phyloP scores from a whole-genome alignment of 2,888 invertebrate species.

The Bellardia bayeri region DNA sequence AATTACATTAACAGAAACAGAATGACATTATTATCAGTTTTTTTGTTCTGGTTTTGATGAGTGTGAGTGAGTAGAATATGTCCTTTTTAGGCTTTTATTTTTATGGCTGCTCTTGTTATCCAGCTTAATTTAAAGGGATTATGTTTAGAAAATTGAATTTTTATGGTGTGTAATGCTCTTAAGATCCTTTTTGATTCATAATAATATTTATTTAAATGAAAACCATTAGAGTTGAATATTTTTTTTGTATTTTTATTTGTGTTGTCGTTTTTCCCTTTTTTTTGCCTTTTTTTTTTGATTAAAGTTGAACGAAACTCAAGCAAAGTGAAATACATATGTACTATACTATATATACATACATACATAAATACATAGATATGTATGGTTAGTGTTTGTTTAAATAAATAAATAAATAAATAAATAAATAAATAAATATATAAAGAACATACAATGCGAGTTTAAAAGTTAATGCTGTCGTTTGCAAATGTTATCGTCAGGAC shows the following conservation, averaged over 20 bases:
- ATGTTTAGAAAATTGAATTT: constrained; percentile 62
- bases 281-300: background rate
- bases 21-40: constrained; percentile 63
- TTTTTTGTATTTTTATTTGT: constrained; percentile 11
- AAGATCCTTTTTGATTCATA: constrained; percentile 47
- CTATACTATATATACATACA: background rate
- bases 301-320: constrained; percentile 31
- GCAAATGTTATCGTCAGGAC: background rate
- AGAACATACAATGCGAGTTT: constrained; percentile 35
- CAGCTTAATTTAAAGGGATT: constrained; percentile 60
- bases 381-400: background rate
- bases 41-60: background rate
- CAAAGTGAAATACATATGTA: constrained; percentile 4
- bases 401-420: constrained; percentile 1
- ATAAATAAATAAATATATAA: background rate
- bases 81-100: constrained; percentile 31
- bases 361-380: background rate
- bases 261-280: background rate
- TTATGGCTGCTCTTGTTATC: constrained; percentile 30
- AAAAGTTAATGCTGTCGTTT: constrained; percentile 52
- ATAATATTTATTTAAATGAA: constrained; percentile 58
- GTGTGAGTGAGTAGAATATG: constrained; percentile 1
- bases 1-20: constrained; percentile 68
- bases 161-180: constrained; percentile 57
- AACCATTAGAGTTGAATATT: constrained; percentile 45